Percentiles rank a stretch among this genome's conserved stretches.
phyloP scores from a whole-genome alignment of 2,113 vertebrate species.

The Crotalus horridus region DNA sequence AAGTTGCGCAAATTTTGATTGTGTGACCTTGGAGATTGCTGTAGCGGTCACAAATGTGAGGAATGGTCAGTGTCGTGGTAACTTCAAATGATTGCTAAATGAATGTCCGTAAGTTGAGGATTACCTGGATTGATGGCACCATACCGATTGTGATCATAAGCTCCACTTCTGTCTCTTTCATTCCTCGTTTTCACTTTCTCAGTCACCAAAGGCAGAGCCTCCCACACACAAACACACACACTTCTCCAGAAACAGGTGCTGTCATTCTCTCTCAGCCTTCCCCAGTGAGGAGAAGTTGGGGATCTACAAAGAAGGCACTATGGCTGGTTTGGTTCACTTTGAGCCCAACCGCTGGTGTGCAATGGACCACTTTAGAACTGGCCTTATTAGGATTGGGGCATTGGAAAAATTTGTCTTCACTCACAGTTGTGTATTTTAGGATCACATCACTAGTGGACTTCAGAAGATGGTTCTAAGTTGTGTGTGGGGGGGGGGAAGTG shows the following conservation, averaged over 20 bases:
- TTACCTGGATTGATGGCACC: not conserved
- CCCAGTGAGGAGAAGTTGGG: not conserved
- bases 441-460: not conserved
- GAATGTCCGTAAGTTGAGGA: not conserved
- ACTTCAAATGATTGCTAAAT: not conserved
- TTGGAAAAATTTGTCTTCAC: not conserved
- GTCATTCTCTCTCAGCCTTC: not conserved
- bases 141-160: not conserved
- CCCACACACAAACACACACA: too few species aligned
- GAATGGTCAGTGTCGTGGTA: not conserved
- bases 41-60: too few species aligned
- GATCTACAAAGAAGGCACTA: slow-evolving; percentile 2
- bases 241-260: not conserved
- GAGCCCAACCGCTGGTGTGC: not conserved
- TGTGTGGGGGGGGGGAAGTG: not conserved
- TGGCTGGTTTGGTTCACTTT: not conserved
- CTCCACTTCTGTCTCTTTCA: not conserved
- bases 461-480: not conserved
- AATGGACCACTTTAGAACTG: not conserved
- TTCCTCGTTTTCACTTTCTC: not conserved
- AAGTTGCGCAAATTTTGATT: not conserved
- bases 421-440: not conserved
- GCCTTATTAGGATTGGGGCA: not conserved
- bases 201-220: not conserved
- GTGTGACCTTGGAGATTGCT: not conserved